These are phyloP conservation scores for Crotalus viridis DNA, from an alignment of 2,113 vertebrate genomes.

Conservation along the genomic window DNA sequence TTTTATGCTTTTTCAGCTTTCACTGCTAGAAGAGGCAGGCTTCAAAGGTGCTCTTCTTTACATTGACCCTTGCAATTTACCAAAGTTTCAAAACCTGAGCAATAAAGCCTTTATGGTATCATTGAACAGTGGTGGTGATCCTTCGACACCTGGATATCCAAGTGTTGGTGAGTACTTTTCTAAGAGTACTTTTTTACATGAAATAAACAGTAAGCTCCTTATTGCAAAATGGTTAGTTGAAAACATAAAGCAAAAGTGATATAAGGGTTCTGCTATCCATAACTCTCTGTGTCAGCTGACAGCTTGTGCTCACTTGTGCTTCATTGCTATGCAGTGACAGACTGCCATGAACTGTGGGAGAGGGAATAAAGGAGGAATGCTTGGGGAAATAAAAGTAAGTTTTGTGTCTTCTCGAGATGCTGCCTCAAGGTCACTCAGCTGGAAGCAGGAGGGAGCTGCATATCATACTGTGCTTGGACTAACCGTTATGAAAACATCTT, in stretches of 20 bases:
- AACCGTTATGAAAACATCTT: background rate
- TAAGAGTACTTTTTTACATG: background rate
- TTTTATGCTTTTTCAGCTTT: conserved; percentile 74
- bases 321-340: background rate
- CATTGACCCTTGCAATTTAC: conserved; percentile 85
- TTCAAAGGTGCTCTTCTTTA: conserved; percentile 88
- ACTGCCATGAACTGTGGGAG: background rate
- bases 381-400: background rate
- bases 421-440: background rate
- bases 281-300: background rate
- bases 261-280: background rate
- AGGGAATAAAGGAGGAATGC: background rate
- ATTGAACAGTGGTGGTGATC: conserved; percentile 85
- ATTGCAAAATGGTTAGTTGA: background rate
- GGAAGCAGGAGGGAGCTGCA: background rate
- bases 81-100: conserved; percentile 63
- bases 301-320: background rate
- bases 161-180: conserved; percentile 75
- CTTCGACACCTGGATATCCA: conserved; percentile 77
- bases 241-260: background rate
- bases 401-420: background rate
- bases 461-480: background rate
- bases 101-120: conserved; percentile 83
- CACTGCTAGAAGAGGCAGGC: conserved; percentile 81
- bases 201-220: background rate